phyloP scores from a whole-genome alignment of 2,888 invertebrate species.

The Torymus auratus region DNA sequence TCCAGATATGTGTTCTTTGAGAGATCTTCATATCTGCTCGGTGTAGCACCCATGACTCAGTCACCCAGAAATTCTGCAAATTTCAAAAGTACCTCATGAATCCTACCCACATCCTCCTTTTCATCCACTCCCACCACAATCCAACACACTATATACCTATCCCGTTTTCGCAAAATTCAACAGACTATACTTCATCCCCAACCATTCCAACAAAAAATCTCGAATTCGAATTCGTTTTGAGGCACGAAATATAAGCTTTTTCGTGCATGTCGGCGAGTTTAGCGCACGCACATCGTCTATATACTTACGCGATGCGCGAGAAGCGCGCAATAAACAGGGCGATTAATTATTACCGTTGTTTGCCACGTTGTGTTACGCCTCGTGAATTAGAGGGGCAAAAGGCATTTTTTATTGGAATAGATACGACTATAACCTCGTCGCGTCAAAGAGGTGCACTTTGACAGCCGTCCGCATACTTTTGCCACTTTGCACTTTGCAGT shows the following conservation, averaged over 20 bases:
- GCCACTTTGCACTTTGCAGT: conserved; percentile 52
- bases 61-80: conserved; percentile 22
- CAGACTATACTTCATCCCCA: too few species aligned
- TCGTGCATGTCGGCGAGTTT: neutral
- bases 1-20: conserved; percentile 88
- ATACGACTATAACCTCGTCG: conserved; percentile 51
- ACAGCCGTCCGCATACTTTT: conserved; percentile 49
- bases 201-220: too few species aligned
- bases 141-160: neutral
- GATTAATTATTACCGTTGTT: conserved; percentile 10
- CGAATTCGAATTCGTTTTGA: too few species aligned
- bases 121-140: too few species aligned
- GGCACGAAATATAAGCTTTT: neutral
- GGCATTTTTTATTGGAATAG: conserved; percentile 48
- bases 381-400: conserved; percentile 23
- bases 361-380: conserved; percentile 39
- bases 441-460: conserved; percentile 32
- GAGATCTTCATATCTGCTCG: conserved; percentile 88
- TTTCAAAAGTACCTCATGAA: neutral
- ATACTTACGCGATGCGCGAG: too few species aligned
- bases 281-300: too few species aligned
- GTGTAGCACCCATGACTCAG: conserved; percentile 86
- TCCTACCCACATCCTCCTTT: too few species aligned
- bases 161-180: neutral
- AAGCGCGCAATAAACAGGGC: too few species aligned